Base-by-base conservation (phyloP, 1,140 invertebrate species). In the Thaumatotibia leucotreta region DNA sequence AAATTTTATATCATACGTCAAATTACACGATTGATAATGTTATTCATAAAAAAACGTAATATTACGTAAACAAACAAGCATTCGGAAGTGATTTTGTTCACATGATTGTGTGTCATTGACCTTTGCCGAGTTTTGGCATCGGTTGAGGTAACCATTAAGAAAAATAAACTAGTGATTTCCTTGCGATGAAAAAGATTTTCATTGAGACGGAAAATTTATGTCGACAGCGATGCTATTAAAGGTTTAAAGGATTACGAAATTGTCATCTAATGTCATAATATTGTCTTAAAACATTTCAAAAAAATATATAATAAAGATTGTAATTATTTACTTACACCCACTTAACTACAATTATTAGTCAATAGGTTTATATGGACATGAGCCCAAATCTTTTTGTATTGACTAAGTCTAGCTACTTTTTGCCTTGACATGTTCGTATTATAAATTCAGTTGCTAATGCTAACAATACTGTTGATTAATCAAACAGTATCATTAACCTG, bases 11-110 rank as follows among this genome's bases (percentile, higher is more conserved):
- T 8, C 39, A 45, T 45, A 6, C 23, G 23, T 23, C 20, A 52
- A 24, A 3, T 14, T 39, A 11, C 10, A 24, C 23, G n/a, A 29
- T 58, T 27, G 17, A 14, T 58, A 29, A n/a, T 58, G n/a, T 58
- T 14, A 58, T 31, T 58, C n/a, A 58, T 58, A 58, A 58, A 24
- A 32, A 50, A 58, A 5, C 52, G 23, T 58, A 27, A 29, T 58
- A 27, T 58, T 31, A 27, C 11, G 23, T 58, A 58, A 58, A 58
- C 52, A 29, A 58, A 58, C 52, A 58, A 58, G 8, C 1, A 58
- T 27, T 27, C n/a, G 52, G 52, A 58, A 58, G 52, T 31, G 23
- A 58, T 58, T 58, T 58, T 29, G 27, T 27, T 58, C 52, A 58
- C 23, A 58, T 31, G 52, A 27, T 58, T 2, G 27, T 27, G n/a